These are phyloP conservation scores for Ricordea florida DNA, from an alignment of 92 coral and sea anemone species.

Conservation along the genomic window DNA sequence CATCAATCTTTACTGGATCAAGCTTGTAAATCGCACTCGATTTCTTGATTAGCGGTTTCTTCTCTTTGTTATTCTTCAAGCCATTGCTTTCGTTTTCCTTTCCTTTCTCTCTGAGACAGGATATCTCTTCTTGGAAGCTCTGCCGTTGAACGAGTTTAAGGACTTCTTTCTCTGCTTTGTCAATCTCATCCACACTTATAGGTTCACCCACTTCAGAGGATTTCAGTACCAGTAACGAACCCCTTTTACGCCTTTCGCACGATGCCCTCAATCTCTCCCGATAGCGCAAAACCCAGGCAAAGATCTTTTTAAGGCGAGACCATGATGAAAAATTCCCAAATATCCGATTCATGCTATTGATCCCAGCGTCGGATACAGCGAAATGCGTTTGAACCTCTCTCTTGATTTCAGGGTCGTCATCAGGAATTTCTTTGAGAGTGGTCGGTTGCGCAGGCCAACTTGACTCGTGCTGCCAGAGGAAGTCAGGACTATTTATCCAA, in stretches of 20 bases:
- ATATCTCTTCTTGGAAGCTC: background rate
- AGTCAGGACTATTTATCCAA: background rate
- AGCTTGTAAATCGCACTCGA: conserved; percentile 10
- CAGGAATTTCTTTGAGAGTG: background rate
- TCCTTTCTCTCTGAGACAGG: background rate
- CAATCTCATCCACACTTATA: background rate
- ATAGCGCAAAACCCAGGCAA: background rate
- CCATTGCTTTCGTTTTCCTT: no score
- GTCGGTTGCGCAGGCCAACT: background rate
- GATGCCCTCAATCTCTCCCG: background rate
- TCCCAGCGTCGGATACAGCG: background rate
- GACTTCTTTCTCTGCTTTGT: background rate
- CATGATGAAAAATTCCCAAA: background rate
- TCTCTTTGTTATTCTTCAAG: no score
- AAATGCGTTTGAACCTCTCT: background rate
- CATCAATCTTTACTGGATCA: background rate
- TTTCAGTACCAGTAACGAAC: background rate
- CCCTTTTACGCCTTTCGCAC: background rate
- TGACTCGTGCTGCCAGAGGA: background rate
- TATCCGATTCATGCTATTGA: background rate
- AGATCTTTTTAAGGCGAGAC: background rate
- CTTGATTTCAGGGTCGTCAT: background rate
- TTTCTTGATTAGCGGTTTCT: background rate
- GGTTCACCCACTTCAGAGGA: background rate
- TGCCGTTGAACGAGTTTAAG: background rate